Evolutionary conservation across 1,140 invertebrate genomes (phyloP).

Genomic region (Nilaparvata lugens): DNA sequence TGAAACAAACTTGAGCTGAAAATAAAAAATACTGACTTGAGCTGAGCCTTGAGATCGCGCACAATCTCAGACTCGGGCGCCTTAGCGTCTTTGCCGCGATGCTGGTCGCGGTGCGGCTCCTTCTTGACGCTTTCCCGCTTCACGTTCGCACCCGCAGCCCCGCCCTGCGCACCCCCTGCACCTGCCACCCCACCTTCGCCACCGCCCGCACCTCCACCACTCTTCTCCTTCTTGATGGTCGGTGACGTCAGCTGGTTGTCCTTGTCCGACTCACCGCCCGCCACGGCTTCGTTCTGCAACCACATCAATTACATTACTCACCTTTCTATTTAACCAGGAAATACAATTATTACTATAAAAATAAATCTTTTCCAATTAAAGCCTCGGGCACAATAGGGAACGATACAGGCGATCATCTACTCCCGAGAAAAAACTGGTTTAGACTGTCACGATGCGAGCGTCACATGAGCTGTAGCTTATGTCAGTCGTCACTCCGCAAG

Average conservation of each 20-base stretch:
- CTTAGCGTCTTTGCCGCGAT: constrained; percentile 40
- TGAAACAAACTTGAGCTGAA: too few species aligned
- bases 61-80: constrained; percentile 51
- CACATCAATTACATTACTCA: too few species aligned
- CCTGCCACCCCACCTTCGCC: constrained; percentile 31
- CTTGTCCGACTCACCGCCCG: constrained; percentile 34
- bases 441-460: too few species aligned
- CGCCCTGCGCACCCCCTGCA: constrained; percentile 19
- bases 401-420: too few species aligned
- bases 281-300: not conserved
- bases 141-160: constrained; percentile 22
- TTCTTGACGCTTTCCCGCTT: constrained; percentile 41
- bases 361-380: too few species aligned
- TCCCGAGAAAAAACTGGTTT: too few species aligned
- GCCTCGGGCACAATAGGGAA: too few species aligned
- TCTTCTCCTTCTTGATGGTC: constrained; percentile 48
- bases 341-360: too few species aligned
- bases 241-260: constrained; percentile 37
- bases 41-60: constrained; percentile 79
- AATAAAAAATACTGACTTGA: constrained; percentile 59
- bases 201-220: not conserved
- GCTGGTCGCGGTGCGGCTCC: constrained; percentile 33
- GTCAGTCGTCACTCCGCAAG: too few species aligned
- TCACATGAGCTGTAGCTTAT: too few species aligned
- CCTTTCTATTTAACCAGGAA: too few species aligned